Evolutionary conservation across 2,888 invertebrate genomes (phyloP), one percentile per base, ranked within the genome.

Genomic region (Cremastinae sp.): DNA sequence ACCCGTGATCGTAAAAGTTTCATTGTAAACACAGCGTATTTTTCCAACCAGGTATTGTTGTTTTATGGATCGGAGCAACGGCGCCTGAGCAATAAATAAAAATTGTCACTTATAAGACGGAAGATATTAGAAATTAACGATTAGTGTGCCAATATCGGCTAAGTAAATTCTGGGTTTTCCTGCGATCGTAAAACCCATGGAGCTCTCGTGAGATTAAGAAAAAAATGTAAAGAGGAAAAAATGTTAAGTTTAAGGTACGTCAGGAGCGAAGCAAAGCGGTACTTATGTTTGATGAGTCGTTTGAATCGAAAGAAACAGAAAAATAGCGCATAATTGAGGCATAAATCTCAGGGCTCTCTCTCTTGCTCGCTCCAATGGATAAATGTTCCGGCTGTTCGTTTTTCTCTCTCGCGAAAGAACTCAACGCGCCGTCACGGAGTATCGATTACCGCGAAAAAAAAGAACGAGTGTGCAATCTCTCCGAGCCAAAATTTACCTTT

Each of bases 371-470:
- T 28, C 41, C 16, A 8, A 12, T 12, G 49, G 37, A 47, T 62
- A 59, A 61, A 59, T 35, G 16, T 51, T 51, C 58, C 28, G 65
- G 37, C 59, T 51, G 58, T 12, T 45, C 14, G 2, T n/a, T 61
- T 47, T 4, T 49, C 47, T 62, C n/a, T 14, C 49, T 49, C 22
- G 37, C 47, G 22, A 20, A 71, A 41, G 41, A 39, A 62, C 28
- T 56, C 68, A 62, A 53, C 41, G 55, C 55, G 37, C 59, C 61
- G 71, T 71, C 66, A 72, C 51, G 75, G 12, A 41, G 56, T 72
- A 72, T 72, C 75, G 75, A 75, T 72, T 75, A 64, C 45, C 68
- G 58, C 39, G 47, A 47, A 75, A 79, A 73, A 74, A 75, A 80
- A 68, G 59, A 74, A 65, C 61, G 55, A 75, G 74, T 5, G 28